A percentile compares a stretch with the other conserved stretches of the same genome.
These are phyloP conservation scores for Drosophila nebulosa DNA, from an alignment of 1,140 invertebrate genomes.

Conservation along the genomic window DNA sequence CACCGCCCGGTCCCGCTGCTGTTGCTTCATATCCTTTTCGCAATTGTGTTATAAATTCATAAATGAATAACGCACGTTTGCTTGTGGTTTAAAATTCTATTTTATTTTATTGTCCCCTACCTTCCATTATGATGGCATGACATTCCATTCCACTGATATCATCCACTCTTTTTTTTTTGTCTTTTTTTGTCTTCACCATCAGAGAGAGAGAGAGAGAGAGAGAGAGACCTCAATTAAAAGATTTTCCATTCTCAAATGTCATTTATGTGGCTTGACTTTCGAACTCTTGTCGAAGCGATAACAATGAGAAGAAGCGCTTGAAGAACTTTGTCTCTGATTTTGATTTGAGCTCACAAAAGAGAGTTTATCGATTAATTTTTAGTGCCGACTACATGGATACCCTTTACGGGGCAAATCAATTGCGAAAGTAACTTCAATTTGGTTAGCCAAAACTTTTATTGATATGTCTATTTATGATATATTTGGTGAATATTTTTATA, in stretches of 20 bases:
- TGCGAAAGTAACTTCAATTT: no score
- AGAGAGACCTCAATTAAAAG: conserved; percentile 12
- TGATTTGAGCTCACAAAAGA: not conserved
- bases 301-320: not conserved
- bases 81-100: conserved; percentile 73
- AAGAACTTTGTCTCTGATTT: conserved; percentile 3
- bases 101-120: conserved; percentile 63
- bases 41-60: conserved; percentile 79
- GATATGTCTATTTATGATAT: not conserved
- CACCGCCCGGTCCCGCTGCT: conserved; percentile 62
- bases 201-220: no score
- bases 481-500: not conserved
- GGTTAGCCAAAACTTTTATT: no score
- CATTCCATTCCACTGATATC: conserved; percentile 36
- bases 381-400: not conserved
- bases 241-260: not conserved
- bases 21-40: conserved; percentile 22
- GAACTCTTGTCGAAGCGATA: conserved; percentile 20
- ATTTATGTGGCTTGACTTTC: conserved; percentile 2
- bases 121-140: not conserved
- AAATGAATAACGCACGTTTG: conserved; percentile 78
- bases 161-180: conserved; percentile 30
- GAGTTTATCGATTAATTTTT: not conserved
- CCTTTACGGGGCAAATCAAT: no score
- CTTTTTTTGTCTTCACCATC: not conserved